Evolutionary conservation across 2,797 vertebrate genomes (phyloP).

Genomic region (Chiroxiphia lanceolata): DNA sequence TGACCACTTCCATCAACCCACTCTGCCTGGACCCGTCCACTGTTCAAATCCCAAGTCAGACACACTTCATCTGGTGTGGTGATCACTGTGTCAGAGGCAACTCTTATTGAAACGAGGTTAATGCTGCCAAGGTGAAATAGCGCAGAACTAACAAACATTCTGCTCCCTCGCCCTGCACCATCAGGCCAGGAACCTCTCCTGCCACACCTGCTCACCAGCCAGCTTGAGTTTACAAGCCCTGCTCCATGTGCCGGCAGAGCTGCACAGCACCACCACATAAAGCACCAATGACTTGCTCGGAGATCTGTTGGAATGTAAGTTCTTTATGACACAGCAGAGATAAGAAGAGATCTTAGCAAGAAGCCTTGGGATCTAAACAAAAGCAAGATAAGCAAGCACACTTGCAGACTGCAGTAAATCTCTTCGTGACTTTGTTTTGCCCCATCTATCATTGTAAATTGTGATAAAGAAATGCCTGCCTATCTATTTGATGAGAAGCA

Average conservation of each 20-base stretch:
- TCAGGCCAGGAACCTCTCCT: neutral
- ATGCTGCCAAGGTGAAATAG: neutral
- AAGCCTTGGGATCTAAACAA: too few species aligned
- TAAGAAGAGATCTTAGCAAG: too few species aligned
- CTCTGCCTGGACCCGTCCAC: neutral
- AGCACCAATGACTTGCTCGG: neutral
- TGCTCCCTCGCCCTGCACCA: neutral
- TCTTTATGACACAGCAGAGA: too few species aligned
- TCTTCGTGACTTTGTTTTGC: too few species aligned
- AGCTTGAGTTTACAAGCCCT: neutral
- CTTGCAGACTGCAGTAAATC: too few species aligned
- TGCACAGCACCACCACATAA: fast-evolving
- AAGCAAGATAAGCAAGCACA: too few species aligned
- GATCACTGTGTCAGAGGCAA: neutral
- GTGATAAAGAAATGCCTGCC: too few species aligned
- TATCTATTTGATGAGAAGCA: too few species aligned
- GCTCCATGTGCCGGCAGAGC: fast-evolving
- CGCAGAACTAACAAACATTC: neutral
- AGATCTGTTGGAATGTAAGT: neutral
- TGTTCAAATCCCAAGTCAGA: neutral
- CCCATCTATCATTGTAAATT: too few species aligned
- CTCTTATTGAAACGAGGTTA: neutral
- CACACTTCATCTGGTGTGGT: neutral
- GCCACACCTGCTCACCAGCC: neutral
- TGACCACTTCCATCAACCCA: neutral